phyloP scores from a whole-genome alignment of 2,113 vertebrate species.

The Otis tarda region DNA sequence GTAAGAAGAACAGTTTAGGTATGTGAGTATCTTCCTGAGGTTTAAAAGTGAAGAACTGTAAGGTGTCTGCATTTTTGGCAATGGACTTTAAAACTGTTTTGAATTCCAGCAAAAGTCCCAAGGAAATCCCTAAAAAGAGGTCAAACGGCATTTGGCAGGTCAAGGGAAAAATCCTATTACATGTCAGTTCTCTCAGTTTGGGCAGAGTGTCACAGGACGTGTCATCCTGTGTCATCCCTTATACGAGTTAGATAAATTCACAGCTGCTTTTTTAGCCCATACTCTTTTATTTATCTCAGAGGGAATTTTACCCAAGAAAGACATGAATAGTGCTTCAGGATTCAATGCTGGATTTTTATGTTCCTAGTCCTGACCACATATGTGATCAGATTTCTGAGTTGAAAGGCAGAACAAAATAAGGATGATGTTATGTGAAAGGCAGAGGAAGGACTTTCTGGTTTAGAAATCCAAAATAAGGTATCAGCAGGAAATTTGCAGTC shows the following conservation, averaged over 20 bases:
- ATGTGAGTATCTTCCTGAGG: neutral
- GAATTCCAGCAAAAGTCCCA: neutral
- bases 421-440: neutral
- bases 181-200: neutral
- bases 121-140: neutral
- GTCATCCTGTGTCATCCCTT: neutral
- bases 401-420: neutral
- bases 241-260: neutral
- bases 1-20: neutral
- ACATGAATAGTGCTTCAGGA: neutral
- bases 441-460: slow-evolving; percentile 10
- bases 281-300: neutral
- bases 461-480: slow-evolving; percentile 26
- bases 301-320: neutral
- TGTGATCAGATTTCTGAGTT: neutral
- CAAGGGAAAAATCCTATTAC: neutral
- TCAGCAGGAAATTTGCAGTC: neutral
- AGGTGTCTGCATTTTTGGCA: neutral
- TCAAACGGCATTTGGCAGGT: neutral
- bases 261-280: neutral
- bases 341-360: neutral
- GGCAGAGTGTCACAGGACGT: neutral
- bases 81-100: neutral
- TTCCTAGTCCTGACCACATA: neutral
- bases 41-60: neutral